A percentile compares a stretch with the other conserved stretches of the same genome.
Evolutionary conservation across 2,797 vertebrate species (phyloP).

Genomic region (Acridotheres tristis): DNA sequence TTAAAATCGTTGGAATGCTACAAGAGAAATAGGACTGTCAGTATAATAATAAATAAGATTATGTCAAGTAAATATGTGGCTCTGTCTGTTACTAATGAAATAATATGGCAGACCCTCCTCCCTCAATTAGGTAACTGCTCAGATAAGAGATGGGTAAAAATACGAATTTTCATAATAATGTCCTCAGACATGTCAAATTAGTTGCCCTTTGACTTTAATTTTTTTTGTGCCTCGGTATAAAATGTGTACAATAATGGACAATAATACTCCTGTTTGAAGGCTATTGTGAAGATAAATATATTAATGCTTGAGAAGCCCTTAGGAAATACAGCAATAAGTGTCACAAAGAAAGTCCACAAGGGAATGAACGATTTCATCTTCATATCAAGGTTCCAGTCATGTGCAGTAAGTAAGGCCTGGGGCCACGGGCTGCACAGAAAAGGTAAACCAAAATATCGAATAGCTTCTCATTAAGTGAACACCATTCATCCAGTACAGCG

Average conservation of each 20-base stretch:
- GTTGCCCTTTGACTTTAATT: constrained; percentile 12
- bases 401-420: background rate
- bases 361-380: constrained; percentile 42
- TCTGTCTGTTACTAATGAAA: background rate
- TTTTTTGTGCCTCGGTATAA: background rate
- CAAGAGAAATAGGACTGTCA: background rate
- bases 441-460: constrained; percentile 28
- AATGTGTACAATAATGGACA: constrained; percentile 13
- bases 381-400: constrained; percentile 6
- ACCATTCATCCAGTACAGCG: background rate
- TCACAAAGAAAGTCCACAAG: background rate
- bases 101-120: background rate
- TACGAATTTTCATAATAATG: constrained; percentile 8
- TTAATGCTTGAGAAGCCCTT: constrained; percentile 31
- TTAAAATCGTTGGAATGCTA: background rate
- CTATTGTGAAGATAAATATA: constrained; percentile 41
- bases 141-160: constrained; percentile 2
- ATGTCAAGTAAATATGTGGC: background rate
- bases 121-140: background rate
- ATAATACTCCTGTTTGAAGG: constrained; percentile 12
- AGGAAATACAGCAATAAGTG: background rate
- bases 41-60: background rate
- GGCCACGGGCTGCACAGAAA: background rate
- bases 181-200: constrained; percentile 16
- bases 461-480: constrained; percentile 14